phyloP scores from a whole-genome alignment of 2,888 invertebrate genomes.

The Atethmia centrago region DNA sequence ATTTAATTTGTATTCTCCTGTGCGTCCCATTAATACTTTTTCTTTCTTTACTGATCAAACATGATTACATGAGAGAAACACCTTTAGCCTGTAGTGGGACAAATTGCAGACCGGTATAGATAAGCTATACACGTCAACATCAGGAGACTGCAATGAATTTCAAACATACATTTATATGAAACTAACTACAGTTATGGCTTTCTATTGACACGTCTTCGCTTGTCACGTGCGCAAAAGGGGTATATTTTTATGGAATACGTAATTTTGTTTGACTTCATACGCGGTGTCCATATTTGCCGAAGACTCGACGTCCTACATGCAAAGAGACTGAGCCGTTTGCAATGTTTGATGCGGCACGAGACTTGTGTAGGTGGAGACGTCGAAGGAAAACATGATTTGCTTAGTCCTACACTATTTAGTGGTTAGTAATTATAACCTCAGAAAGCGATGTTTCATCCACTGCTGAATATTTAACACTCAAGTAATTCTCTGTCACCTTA shows the following conservation, averaged over 20 bases:
- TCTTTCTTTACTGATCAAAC: neutral
- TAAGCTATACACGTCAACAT: neutral
- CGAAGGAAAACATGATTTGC: too few relatives aligned
- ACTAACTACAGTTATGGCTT: conserved; percentile 67
- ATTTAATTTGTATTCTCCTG: neutral
- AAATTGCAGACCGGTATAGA: neutral
- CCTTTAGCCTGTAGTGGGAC: neutral
- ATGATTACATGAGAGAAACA: neutral
- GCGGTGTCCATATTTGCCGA: conserved; percentile 90
- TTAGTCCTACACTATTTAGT: neutral
- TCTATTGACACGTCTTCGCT: conserved; percentile 72
- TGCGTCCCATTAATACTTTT: too few relatives aligned
- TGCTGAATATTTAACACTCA: neutral
- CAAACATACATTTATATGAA: conserved; percentile 55
- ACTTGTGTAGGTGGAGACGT: neutral
- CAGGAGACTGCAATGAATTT: conserved; percentile 14
- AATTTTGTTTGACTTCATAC: conserved; percentile 91
- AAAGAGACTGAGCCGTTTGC: conserved; percentile 80
- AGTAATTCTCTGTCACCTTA: too few relatives aligned
- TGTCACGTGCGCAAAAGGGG: conserved; percentile 88
- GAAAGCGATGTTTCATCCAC: neutral
- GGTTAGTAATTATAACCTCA: neutral
- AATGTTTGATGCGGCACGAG: conserved; percentile 62
- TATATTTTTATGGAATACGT: conserved; percentile 91
- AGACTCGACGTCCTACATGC: conserved; percentile 89